Conservation (phyloP, 2,797 vertebrate genomes). For the Scolopax rusticola region DNA sequence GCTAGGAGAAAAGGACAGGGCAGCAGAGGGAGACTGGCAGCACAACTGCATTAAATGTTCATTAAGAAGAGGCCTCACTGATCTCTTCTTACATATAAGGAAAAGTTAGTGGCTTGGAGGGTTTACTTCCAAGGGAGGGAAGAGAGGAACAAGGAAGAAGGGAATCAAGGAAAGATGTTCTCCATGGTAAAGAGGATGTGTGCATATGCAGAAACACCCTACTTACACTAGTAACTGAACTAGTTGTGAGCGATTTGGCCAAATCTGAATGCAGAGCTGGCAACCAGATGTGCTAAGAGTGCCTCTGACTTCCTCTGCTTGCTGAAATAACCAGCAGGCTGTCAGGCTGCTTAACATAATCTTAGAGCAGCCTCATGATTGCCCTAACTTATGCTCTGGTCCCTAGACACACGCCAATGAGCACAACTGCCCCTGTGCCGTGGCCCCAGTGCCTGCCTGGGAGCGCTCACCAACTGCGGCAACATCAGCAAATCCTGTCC, state of each 20-base stretch:
- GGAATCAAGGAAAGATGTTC: not conserved
- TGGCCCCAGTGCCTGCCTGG: fast-evolving
- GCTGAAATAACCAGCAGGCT: not conserved
- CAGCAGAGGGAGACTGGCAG: not conserved
- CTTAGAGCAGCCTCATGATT: not conserved
- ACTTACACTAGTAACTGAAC: not conserved
- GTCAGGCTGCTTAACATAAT: not conserved
- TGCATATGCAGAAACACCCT: not conserved
- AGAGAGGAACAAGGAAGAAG: not conserved
- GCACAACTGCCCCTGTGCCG: fast-evolving
- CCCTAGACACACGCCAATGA: not conserved
- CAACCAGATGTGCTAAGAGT: not conserved
- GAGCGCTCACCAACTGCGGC: not conserved
- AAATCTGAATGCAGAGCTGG: not conserved
- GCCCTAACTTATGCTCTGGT: not conserved
- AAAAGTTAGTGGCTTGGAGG: not conserved
- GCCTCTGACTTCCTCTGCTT: not conserved
- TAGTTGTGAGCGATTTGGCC: not conserved
- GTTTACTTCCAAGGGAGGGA: not conserved
- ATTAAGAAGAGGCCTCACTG: not conserved
- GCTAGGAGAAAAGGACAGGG: not conserved
- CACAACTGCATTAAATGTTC: not conserved
- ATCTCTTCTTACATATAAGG: not conserved
- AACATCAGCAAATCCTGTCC: not conserved
- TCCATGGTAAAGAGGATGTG: not conserved